Conservation (phyloP, 2,797 vertebrate genomes). For the Channa striata region DNA sequence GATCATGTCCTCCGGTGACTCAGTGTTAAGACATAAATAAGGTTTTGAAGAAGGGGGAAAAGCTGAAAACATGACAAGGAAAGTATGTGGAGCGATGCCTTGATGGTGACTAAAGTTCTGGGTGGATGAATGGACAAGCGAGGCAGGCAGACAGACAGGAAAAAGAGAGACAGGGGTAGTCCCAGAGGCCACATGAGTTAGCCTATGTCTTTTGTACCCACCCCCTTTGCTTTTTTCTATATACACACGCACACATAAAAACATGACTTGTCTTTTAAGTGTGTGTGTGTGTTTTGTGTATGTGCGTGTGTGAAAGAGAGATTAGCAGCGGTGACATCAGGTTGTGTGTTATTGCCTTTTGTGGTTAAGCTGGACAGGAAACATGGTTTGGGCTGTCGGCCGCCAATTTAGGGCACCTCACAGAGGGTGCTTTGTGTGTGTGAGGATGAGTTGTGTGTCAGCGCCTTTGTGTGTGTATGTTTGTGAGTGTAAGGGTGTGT, state of each 20-base stretch:
- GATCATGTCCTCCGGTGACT: slow-evolving; percentile 68
- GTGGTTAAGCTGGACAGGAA: slow-evolving; percentile 81
- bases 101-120: slow-evolving; percentile 79
- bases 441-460: slow-evolving; percentile 47
- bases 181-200: slow-evolving; percentile 68
- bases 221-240: slow-evolving; percentile 49
- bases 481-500: slow-evolving; percentile 35
- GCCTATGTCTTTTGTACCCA: slow-evolving; percentile 57
- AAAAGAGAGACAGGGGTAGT: slow-evolving; percentile 57
- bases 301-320: slow-evolving; percentile 66
- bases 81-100: slow-evolving; percentile 75
- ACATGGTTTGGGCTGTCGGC: slow-evolving; percentile 75
- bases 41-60: slow-evolving; percentile 28
- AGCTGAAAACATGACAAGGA: slow-evolving; percentile 66
- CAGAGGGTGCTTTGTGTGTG: slow-evolving; percentile 85
- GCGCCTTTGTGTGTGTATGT: slow-evolving; percentile 27
- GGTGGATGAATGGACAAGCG: slow-evolving; percentile 53
- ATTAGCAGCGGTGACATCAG: slow-evolving; percentile 72
- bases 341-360: slow-evolving; percentile 81
- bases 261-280: slow-evolving; percentile 56
- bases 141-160: slow-evolving; percentile 35
- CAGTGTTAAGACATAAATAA: slow-evolving; percentile 66
- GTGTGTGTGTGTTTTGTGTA: slow-evolving; percentile 19
- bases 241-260: slow-evolving; percentile 39
- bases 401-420: slow-evolving; percentile 79